Conservation (phyloP, 2,888 invertebrate genomes). For the Zeuzera pyrina region DNA sequence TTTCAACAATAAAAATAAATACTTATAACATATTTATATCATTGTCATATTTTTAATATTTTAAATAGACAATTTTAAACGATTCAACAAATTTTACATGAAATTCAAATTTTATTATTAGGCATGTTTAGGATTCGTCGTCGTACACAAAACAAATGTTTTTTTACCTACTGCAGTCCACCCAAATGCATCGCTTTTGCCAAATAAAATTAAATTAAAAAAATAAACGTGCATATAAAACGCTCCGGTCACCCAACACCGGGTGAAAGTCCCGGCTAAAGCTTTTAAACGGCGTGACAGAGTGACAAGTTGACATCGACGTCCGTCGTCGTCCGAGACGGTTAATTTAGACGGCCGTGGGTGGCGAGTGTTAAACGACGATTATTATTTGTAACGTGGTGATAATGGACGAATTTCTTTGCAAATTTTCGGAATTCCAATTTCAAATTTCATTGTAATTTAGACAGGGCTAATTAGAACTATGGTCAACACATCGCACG, state of each 20-base stretch:
- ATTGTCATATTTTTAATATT: no score
- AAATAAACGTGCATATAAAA: conserved; percentile 17
- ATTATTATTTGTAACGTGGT: conserved; percentile 23
- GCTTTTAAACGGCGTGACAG: conserved; percentile 50
- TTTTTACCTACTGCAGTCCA: not conserved
- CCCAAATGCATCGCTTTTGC: not conserved
- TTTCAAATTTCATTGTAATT: no score
- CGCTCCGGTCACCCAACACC: conserved; percentile 54
- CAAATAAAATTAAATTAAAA: conserved; percentile 3
- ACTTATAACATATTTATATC: no score
- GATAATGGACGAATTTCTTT: conserved; percentile 12
- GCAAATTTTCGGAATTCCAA: no score
- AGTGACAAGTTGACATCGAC: conserved; percentile 60
- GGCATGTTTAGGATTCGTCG: no score
- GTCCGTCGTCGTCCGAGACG: conserved; percentile 58
- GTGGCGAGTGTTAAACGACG: conserved; percentile 8
- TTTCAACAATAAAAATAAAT: no score
- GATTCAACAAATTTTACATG: no score
- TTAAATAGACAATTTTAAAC: no score
- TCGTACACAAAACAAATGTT: no score
- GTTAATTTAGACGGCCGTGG: conserved; percentile 46
- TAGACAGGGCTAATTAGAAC: no score
- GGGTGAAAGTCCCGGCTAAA: conserved; percentile 47
- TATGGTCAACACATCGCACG: no score
- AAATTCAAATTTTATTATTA: no score